Evolutionary conservation across 2,113 vertebrate genomes (phyloP).

Genomic region (Porphyrio hochstetteri): DNA sequence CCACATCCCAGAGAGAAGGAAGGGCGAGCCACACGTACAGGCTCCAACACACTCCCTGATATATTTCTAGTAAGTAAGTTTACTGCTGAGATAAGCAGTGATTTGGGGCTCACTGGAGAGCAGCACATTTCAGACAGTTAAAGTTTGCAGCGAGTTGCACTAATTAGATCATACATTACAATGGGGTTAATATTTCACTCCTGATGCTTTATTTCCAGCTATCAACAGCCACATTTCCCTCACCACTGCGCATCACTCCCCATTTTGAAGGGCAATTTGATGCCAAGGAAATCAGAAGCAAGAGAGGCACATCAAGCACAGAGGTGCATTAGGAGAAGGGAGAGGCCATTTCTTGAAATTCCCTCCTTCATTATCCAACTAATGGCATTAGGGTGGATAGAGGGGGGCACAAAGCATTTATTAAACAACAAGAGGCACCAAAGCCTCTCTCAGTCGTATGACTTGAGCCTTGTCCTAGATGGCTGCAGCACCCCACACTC

Average conservation of each 20-base stretch:
- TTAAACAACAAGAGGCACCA: not conserved
- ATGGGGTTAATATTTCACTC: not conserved
- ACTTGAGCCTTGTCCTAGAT: not conserved
- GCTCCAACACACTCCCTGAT: not conserved
- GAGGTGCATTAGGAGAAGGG: not conserved
- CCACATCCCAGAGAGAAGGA: not conserved
- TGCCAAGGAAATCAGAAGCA: not conserved
- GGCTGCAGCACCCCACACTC: not conserved
- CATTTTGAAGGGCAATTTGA: not conserved
- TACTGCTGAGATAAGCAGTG: not conserved
- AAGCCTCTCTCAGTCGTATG: not conserved
- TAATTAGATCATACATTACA: constrained; percentile 24
- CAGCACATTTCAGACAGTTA: not conserved
- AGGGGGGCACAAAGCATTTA: not conserved
- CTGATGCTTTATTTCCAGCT: not conserved
- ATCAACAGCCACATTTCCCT: not conserved
- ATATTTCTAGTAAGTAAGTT: not conserved
- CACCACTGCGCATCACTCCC: not conserved
- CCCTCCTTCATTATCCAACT: not conserved
- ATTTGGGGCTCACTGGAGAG: not conserved
- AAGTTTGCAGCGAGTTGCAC: not conserved
- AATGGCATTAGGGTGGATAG: not conserved
- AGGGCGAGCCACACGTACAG: not conserved
- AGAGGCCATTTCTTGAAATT: not conserved
- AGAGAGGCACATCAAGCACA: not conserved